Base-by-base conservation (phyloP, 1,140 invertebrate genomes). In the Heterodera schachtii region DNA sequence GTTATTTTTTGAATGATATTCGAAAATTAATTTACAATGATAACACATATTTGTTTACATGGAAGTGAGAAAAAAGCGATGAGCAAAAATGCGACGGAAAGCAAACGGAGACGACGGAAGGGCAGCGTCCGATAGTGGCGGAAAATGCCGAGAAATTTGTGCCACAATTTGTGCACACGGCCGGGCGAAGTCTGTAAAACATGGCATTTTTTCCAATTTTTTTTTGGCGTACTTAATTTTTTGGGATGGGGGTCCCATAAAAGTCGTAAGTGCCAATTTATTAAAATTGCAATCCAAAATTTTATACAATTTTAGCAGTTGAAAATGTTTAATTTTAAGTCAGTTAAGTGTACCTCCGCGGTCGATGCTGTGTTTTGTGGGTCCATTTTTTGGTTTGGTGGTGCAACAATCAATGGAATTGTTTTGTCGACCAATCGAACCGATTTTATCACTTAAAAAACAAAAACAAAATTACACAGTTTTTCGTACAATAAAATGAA, bases 1-100 rank as follows among this genome's bases (percentile, higher is more conserved):
- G n/a, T n/a, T n/a, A n/a, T n/a, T n/a, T n/a, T n/a, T 49, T 9
- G 47, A 49, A 9, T 6, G 9, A 49, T 6, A 49, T 49, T 4
- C 47, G 9, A 49, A 4, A 49, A 49, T 4, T 4, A 9, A 9
- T 9, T 49, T 9, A 6, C 47, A 49, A 9, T 49, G 9, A 49
- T 6, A 49, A 9, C 47, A 49, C 47, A 6, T 49, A 6, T 49
- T 49, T 19, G n/a, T 46, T 46, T 79, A 79, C 78, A 46, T 11
- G 78, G 78, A 57, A 79, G n/a, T 41, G 44, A 8, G 21, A 79
- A 79, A 19, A 43, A 79, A 2, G 78, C 69, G 49, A 43, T 7
- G 13, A 79, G 16, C 7, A 79, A 44, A 16, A 79, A 71, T 44
- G 78, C 78, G 69, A 67, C 47, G 78, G 79, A 47, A 3, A 79